phyloP scores from a whole-genome alignment of 2,113 vertebrate species.

The Asarcornis scutulata region DNA sequence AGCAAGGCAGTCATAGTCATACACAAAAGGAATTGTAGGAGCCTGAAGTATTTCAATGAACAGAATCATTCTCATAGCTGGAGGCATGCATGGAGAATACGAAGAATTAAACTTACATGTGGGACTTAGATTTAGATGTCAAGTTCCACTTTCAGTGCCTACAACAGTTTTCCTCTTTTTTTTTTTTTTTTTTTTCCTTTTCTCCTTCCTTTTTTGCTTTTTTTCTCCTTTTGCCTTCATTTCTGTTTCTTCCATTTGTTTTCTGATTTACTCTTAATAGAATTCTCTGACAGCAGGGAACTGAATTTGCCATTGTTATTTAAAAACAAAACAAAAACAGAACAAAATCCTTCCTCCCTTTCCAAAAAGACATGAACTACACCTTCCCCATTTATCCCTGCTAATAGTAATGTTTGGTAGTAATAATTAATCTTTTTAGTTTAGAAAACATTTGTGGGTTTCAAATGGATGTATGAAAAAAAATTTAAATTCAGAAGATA shows the following conservation, averaged over 20 bases:
- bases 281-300: background rate
- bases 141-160: background rate
- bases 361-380: background rate
- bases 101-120: background rate
- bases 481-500: background rate
- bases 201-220: background rate
- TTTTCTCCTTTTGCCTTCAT: background rate
- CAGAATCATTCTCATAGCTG: background rate
- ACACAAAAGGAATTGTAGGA: background rate
- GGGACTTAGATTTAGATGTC: background rate
- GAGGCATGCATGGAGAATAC: background rate
- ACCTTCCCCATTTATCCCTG: background rate
- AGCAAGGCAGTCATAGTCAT: background rate
- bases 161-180: background rate
- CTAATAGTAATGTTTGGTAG: background rate
- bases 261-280: background rate
- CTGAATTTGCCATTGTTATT: background rate
- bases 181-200: background rate
- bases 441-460: background rate
- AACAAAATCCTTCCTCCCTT: background rate
- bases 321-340: background rate
- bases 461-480: background rate
- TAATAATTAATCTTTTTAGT: background rate
- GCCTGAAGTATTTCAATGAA: background rate
- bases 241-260: background rate